phyloP scores from a whole-genome alignment of 2,888 invertebrate species.

The Melanotus villosus region DNA sequence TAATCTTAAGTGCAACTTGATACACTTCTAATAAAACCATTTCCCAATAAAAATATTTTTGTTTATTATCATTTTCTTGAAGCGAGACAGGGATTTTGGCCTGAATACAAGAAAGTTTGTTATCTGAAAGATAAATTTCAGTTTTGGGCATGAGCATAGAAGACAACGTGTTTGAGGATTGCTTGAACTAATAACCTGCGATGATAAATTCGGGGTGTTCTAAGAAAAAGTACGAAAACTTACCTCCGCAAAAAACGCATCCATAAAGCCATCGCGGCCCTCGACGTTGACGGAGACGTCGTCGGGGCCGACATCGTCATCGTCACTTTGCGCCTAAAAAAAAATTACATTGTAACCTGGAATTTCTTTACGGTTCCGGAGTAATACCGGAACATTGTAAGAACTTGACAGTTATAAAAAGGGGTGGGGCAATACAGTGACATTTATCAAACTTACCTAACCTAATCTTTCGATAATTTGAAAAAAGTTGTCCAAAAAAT shows the following conservation, averaged over 20 bases:
- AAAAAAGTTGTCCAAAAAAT: constrained; percentile 26
- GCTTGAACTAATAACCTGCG: too few relatives aligned
- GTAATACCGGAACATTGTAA: background rate
- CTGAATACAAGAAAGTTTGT: too few relatives aligned
- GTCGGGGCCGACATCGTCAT: constrained; percentile 95
- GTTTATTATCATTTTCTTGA: too few relatives aligned
- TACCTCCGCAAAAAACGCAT: constrained; percentile 99
- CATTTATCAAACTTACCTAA: constrained; percentile 45
- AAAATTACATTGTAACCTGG: constrained; percentile 1
- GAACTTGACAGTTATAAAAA: constrained; percentile 44
- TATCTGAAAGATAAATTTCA: too few relatives aligned
- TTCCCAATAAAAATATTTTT: background rate
- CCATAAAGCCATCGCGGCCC: constrained; percentile 95
- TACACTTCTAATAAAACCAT: background rate
- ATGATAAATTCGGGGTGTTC: too few relatives aligned
- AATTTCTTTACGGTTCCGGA: too few relatives aligned
- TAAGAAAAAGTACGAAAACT: constrained; percentile 59
- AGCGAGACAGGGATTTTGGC: too few relatives aligned
- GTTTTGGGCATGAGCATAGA: too few relatives aligned
- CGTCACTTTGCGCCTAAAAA: constrained; percentile 96
- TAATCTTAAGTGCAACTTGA: constrained; percentile 12
- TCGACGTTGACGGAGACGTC: constrained; percentile 97
- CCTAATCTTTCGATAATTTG: constrained; percentile 38
- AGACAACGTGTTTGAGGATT: too few relatives aligned
- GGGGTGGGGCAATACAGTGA: constrained; percentile 48